phyloP scores from a whole-genome alignment of 1,140 invertebrate genomes.

The Tetramorium alpestre region DNA sequence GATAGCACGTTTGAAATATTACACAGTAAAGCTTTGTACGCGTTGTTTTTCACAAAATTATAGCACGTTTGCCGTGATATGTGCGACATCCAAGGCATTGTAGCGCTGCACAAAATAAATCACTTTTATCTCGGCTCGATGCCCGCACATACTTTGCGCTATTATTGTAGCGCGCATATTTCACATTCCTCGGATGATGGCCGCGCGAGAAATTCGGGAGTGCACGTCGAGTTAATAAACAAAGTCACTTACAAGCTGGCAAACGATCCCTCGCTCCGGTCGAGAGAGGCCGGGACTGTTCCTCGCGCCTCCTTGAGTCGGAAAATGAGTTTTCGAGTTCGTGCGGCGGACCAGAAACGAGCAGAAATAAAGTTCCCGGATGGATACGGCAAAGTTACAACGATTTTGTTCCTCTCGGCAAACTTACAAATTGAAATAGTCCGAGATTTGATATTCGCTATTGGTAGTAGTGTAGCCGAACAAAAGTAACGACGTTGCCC shows the following conservation, averaged over 20 bases:
- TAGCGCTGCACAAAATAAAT: slow-evolving; percentile 25
- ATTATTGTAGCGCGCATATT: background rate
- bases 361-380: slow-evolving; percentile 39
- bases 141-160: slow-evolving; percentile 6
- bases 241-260: slow-evolving; percentile 27
- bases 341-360: slow-evolving; percentile 30
- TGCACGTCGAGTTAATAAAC: slow-evolving; percentile 29
- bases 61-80: background rate
- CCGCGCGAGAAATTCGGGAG: slow-evolving; percentile 2
- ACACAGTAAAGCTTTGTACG: background rate
- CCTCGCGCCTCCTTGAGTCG: slow-evolving; percentile 48
- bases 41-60: slow-evolving; percentile 12
- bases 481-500: background rate
- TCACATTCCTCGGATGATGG: slow-evolving; percentile 15
- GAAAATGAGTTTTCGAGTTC: slow-evolving; percentile 58
- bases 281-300: slow-evolving; percentile 18
- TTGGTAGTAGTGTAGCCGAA: background rate
- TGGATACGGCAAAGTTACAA: slow-evolving; percentile 11
- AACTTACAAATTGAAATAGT: slow-evolving; percentile 59
- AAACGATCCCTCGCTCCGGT: background rate
- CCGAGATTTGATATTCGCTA: slow-evolving; percentile 42
- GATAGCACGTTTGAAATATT: background rate
- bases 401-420: slow-evolving; percentile 27
- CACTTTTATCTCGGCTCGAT: slow-evolving; percentile 31
- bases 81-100: background rate